Base-by-base conservation (phyloP, 2,797 vertebrate species). In the Orestias chungarensis region DNA sequence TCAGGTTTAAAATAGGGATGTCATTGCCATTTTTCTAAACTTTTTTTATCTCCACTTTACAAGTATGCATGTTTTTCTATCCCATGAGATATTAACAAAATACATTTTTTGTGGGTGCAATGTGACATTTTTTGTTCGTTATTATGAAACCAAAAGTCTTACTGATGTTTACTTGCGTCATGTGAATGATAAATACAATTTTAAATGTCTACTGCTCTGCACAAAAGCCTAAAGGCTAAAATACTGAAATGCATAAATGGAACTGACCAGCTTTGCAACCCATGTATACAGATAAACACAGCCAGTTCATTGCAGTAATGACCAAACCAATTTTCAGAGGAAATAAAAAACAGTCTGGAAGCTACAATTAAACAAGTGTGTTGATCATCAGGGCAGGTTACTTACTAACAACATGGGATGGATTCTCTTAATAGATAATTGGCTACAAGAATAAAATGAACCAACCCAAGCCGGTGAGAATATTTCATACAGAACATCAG, bases 281-380 rank as follows among this genome's bases (percentile, higher is more conserved):
- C 40, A 40, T 61, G 57, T 61, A 38, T 61, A n/a, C 40, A 35
- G 31, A 61, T n/a, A 61, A n/a, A n/a, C 57, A 38, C 33, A n/a
- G 38, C 1, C 1, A 23, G 1, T 38, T 61, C 4, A 61, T 38
- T 61, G 23, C 33, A 38, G 20, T 61, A 61, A 61, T 61, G 57
- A 61, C 57, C 57, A 38, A 61, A 61, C 20, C 57, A 61, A 61
- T 61, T 61, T 38, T 61, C 57, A 23, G 4, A 61, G 57, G 9
- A 7, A 9, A 4, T 0, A 3, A 18, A 9, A 61, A 38, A 61
- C n/a, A 61, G 57, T 61, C 31, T 61, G 33, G 20, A 20, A 38
- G 57, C 18, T 4, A 38, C 57, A 38, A 61, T 61, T 20, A 61
- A 61, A 33, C 20, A 38, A 61, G 38, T n/a, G 33, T 61, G 20